Evolutionary conservation across 2,113 vertebrate species (phyloP).

Genomic region (Gymnobelideus leadbeateri): DNA sequence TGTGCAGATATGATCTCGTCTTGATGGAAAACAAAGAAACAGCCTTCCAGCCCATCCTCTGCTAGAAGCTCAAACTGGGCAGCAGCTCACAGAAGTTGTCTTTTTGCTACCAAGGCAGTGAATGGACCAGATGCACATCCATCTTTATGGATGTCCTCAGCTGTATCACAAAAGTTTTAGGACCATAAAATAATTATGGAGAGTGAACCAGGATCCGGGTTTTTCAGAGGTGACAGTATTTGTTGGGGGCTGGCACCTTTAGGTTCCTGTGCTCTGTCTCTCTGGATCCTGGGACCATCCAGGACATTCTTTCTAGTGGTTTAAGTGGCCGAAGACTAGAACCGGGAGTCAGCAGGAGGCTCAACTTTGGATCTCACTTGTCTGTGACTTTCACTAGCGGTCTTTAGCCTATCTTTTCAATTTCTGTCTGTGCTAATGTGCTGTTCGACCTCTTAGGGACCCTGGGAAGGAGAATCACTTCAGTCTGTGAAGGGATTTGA

Average conservation of each 20-base stretch:
- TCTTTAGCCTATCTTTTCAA: neutral
- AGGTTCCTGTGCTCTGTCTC: neutral
- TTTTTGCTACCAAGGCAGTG: neutral
- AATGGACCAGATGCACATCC: neutral
- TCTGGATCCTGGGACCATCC: neutral
- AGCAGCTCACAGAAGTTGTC: neutral
- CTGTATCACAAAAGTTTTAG: constrained; percentile 4
- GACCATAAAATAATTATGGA: constrained; percentile 46
- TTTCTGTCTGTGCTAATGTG: neutral
- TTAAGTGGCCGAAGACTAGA: neutral
- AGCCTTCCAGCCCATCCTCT: constrained; percentile 88
- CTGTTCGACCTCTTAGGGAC: constrained; percentile 32
- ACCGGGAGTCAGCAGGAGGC: neutral
- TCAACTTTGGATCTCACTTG: neutral
- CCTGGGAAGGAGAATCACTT: neutral
- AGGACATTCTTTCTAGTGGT: neutral
- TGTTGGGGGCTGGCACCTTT: constrained; percentile 9
- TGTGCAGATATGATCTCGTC: constrained; percentile 93
- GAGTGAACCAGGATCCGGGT: neutral
- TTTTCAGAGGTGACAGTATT: neutral
- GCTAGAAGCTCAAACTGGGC: constrained; percentile 70
- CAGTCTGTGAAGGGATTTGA: constrained; percentile 36
- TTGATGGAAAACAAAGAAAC: constrained; percentile 88
- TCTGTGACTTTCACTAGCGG: neutral
- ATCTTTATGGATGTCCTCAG: constrained; percentile 38